Evolutionary conservation across 1,140 invertebrate genomes (phyloP), one percentile per base, ranked within the genome.

Genomic region (Pissodes strobi): DNA sequence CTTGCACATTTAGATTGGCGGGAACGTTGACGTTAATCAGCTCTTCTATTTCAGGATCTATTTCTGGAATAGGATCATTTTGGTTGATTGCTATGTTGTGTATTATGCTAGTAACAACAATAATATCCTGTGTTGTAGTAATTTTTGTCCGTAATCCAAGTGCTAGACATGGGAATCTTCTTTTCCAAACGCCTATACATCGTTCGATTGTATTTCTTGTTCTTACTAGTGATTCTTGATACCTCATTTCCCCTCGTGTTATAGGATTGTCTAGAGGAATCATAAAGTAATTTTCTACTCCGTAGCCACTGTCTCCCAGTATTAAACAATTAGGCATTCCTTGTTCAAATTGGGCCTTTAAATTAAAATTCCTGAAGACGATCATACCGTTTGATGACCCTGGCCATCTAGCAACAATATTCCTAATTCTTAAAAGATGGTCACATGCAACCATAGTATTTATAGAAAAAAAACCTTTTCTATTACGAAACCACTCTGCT

Each of bases 211-310:
- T 12, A 17, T 55, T 55, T 55, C 30, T 4, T 12, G 52, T 55
- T 38, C 30, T 55, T 9, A 57, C 43, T 22, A 41, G 53, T n/a
- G 73, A 51, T 34, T 69, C 69, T 55, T 77, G 76, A 51, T 71
- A 78, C 39, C 68, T 52, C 4, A 64, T 19, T 55, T 77, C 68
- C 25, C 4, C 69, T 30, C 18, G n/a, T 52, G 48, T 73, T 9
- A 8, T 8, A 38, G 74, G 67, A 59, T 74, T 67, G n/a, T 23
- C 37, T 5, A 76, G 39, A 12, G 75, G 74, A 10, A 70, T 68
- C 17, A 77, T 13, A 8, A 77, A 51, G 64, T 69, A 76, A 9
- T 52, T 55, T 39, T 51, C 49, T 2, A 19, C 4, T 12, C 38
- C 45, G 72, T 39, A 53, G 8, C 19, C 71, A 66, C 27, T 56